These are phyloP conservation scores for Sciurus vulgaris DNA, from an alignment of 2,797 vertebrate species.

Conservation along the genomic window DNA sequence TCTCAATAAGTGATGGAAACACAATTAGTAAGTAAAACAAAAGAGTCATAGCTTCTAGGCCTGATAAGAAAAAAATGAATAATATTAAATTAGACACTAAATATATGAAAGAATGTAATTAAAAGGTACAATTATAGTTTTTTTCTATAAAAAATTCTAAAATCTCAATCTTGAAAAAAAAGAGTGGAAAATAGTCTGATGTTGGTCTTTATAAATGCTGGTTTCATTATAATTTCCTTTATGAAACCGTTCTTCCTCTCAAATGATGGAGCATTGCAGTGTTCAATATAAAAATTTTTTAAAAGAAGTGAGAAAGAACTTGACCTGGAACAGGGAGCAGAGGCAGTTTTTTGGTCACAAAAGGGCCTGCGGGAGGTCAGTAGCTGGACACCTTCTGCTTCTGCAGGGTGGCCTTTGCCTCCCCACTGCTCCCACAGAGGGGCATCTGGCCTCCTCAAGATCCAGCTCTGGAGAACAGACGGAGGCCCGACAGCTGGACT, in stretches of 20 bases:
- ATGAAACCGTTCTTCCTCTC: neutral
- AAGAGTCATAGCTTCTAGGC: neutral
- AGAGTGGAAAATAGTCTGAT: neutral
- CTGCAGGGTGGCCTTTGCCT: neutral
- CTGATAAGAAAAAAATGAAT: neutral
- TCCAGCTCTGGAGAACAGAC: neutral
- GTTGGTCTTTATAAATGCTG: neutral
- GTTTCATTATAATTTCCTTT: constrained; percentile 50
- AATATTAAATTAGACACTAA: neutral
- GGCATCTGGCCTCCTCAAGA: neutral
- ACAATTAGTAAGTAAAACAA: neutral
- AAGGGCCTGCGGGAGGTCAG: too few relatives aligned
- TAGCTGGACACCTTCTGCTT: neutral
- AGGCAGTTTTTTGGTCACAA: neutral
- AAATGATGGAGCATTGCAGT: neutral
- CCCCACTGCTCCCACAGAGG: neutral
- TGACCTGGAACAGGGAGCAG: neutral
- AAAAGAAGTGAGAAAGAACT: neutral
- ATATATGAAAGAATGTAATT: neutral
- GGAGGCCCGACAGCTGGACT: neutral
- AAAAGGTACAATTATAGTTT: neutral
- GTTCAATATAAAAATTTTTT: neutral
- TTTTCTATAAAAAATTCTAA: neutral
- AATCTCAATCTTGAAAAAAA: constrained; percentile 24
- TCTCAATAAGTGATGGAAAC: neutral